Percentiles rank a stretch among this genome's conserved stretches.
These are phyloP conservation scores for Pachydiplax longipennis DNA, from an alignment of 2,888 invertebrate species.

Conservation along the genomic window DNA sequence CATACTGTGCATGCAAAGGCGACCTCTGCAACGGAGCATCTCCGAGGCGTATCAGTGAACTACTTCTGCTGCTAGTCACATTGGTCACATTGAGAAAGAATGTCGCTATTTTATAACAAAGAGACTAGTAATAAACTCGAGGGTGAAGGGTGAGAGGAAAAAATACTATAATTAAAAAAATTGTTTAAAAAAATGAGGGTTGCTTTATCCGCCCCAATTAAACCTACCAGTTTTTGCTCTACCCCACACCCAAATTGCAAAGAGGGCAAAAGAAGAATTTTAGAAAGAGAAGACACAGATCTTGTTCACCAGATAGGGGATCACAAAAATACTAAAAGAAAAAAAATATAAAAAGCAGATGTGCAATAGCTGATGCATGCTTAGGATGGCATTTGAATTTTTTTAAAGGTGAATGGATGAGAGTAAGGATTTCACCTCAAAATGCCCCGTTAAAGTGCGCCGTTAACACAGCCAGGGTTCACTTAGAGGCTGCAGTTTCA, in stretches of 20 bases:
- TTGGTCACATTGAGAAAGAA: slow-evolving; percentile 28
- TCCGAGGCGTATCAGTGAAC: slow-evolving; percentile 18
- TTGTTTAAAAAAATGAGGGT: slow-evolving; percentile 45
- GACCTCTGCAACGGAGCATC: slow-evolving; percentile 76
- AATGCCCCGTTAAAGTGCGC: slow-evolving; percentile 25
- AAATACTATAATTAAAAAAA: slow-evolving; percentile 42
- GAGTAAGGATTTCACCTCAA: neutral
- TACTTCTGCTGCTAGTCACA: slow-evolving; percentile 8
- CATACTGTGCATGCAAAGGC: slow-evolving; percentile 80
- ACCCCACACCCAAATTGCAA: slow-evolving; percentile 23
- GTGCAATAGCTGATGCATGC: slow-evolving; percentile 40
- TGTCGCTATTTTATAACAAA: slow-evolving; percentile 45
- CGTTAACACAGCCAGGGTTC: slow-evolving; percentile 7
- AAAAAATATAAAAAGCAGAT: slow-evolving; percentile 7
- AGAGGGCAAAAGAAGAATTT: neutral
- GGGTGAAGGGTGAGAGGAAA: slow-evolving; percentile 26
- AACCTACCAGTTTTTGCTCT: slow-evolving; percentile 26
- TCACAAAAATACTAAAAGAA: slow-evolving; percentile 12
- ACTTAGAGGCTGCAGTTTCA: slow-evolving; percentile 28
- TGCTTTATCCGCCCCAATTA: slow-evolving; percentile 34
- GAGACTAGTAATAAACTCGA: slow-evolving; percentile 24
- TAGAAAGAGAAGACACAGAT: slow-evolving; percentile 12
- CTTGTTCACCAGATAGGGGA: slow-evolving; percentile 14
- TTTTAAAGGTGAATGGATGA: slow-evolving; percentile 1
- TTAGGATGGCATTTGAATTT: slow-evolving; percentile 33